Conservation (phyloP, 1,140 invertebrate species). For the Zaprionus vittiger region DNA sequence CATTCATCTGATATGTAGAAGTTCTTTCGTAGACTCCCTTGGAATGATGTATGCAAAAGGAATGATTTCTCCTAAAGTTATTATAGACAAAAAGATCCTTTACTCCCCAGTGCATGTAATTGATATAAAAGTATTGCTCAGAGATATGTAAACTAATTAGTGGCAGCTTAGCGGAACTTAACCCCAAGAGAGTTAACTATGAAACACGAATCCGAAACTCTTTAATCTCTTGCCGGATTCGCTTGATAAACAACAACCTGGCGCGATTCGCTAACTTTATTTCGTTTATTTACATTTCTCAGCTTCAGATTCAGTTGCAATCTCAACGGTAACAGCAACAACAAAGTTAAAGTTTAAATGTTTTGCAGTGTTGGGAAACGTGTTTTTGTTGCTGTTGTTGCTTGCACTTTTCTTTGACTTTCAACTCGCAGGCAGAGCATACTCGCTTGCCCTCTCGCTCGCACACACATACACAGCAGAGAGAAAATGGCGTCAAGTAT, state of each 20-base stretch:
- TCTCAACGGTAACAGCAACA: constrained; percentile 18
- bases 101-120: too few species aligned
- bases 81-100: too few species aligned
- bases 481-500: constrained; percentile 73
- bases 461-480: constrained; percentile 43
- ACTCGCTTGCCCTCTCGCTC: constrained; percentile 6
- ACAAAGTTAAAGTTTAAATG: constrained; percentile 66
- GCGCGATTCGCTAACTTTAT: constrained; percentile 4
- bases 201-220: neutral
- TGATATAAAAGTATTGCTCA: too few species aligned
- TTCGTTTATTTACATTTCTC: constrained; percentile 16
- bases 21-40: too few species aligned
- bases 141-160: too few species aligned
- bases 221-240: neutral
- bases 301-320: constrained; percentile 28
- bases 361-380: constrained; percentile 45
- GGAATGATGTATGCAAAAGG: too few species aligned
- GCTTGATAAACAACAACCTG: constrained; percentile 3
- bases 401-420: constrained; percentile 72
- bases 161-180: too few species aligned
- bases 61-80: too few species aligned
- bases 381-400: constrained; percentile 56
- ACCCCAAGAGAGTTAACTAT: neutral
- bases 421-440: constrained; percentile 52
- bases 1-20: too few species aligned